A percentile compares a stretch with the other conserved stretches of the same genome.
These are phyloP conservation scores for Corythoichthys intestinalis DNA, from an alignment of 2,113 vertebrate species.

Conservation along the genomic window DNA sequence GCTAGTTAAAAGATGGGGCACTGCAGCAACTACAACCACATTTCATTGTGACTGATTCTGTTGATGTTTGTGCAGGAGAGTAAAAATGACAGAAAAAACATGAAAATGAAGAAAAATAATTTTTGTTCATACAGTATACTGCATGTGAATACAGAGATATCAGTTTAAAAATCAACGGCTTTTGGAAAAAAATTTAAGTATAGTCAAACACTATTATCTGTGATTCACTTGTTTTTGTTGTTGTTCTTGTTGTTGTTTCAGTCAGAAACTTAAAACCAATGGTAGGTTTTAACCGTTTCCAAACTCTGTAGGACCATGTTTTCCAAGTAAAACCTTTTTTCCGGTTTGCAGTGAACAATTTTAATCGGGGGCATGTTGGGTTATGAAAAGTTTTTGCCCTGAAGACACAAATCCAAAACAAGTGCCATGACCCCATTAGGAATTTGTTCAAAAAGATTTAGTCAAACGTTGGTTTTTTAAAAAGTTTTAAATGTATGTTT, in stretches of 20 bases:
- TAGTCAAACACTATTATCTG: neutral
- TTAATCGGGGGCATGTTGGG: constrained; percentile 2
- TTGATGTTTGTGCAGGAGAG: neutral
- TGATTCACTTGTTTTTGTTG: neutral
- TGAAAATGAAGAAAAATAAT: neutral
- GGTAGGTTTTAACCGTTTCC: neutral
- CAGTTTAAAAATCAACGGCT: neutral
- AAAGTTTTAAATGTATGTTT: neutral
- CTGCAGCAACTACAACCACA: neutral
- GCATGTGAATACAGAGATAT: neutral
- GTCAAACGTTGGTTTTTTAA: constrained; percentile 1
- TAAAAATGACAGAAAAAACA: neutral
- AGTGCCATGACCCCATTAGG: constrained; percentile 18
- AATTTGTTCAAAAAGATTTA: neutral
- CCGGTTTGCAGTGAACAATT: constrained; percentile 21
- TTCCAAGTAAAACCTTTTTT: constrained; percentile 18
- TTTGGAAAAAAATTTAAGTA: neutral
- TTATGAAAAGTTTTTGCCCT: constrained; percentile 12
- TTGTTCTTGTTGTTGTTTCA: neutral
- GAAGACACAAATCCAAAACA: constrained; percentile 21
- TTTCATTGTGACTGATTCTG: neutral
- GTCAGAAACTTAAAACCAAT: neutral
- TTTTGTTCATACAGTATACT: neutral
- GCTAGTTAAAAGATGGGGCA: neutral
- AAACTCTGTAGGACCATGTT: neutral